Percentiles rank a stretch among this genome's conserved stretches.
Evolutionary conservation across 2,113 vertebrate genomes (phyloP).

Genomic region (Crotalus viridis): DNA sequence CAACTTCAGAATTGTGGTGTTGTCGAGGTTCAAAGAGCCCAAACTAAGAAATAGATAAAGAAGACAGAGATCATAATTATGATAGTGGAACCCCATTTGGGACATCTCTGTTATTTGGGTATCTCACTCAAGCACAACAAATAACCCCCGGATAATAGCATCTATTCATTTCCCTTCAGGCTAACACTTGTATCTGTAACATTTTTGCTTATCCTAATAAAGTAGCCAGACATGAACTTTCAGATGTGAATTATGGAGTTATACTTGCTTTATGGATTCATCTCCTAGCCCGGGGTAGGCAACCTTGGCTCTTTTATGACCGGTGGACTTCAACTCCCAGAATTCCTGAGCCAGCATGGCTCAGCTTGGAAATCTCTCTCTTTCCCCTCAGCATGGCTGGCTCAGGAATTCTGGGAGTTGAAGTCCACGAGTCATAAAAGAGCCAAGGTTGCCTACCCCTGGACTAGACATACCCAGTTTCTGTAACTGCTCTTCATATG

Average conservation of each 20-base stretch:
- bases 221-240: not conserved
- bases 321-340: too few species aligned
- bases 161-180: not conserved
- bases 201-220: not conserved
- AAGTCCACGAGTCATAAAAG: too few species aligned
- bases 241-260: not conserved
- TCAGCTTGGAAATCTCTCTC: too few species aligned
- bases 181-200: not conserved
- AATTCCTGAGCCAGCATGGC: too few species aligned
- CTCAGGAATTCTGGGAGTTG: too few species aligned
- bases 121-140: not conserved
- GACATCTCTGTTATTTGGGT: not conserved
- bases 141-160: not conserved
- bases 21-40: conserved; percentile 64
- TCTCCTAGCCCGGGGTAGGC: too few species aligned
- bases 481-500: not conserved
- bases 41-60: conserved; percentile 67
- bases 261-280: too few species aligned
- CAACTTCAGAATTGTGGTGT: conserved; percentile 56
- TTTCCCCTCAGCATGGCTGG: too few species aligned
- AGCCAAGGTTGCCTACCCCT: too few species aligned
- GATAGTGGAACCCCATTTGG: too few species aligned
- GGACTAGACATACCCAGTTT: not conserved
- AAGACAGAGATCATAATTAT: not conserved
- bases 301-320: too few species aligned